Base-by-base conservation (phyloP, 2,113 vertebrate species). In the Scalopus aquaticus region DNA sequence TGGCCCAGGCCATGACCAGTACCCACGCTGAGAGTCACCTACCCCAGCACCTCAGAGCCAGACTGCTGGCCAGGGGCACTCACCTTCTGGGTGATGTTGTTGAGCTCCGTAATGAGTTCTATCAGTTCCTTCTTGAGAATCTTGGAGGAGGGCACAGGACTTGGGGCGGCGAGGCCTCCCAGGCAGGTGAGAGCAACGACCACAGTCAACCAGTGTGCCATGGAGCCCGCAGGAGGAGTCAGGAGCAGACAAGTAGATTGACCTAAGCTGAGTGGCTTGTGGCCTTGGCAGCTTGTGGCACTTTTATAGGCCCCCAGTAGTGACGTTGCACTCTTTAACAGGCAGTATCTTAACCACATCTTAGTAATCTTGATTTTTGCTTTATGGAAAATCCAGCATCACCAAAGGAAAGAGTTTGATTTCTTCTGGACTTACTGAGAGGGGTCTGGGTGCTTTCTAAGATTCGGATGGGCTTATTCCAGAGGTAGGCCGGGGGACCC, bases 341-440 rank as follows among this genome's bases (percentile, higher is more conserved):
- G 81, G 84, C 85, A 88, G 42, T 95, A 97, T 97, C 97, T 97
- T 39, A 97, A 97, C 97, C 97, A 97, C 97, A 97, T 96, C 97
- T 97, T 90, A 95, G 88, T 96, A 60, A 96, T 97, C 96, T 96
- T 96, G 77, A 94, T 96, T 95, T 96, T 87, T 58, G 67, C 83
- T 94, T 94, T 93, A 94, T 97, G 97, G 97, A 97, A 97, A 97
- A 97, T 97, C 97, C 97, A 97, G 83, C 20, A 13, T 90, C 51
- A 2, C 93, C 81, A 93, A 96, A 97, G 96, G 96, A 96, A n/a
- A n/a, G 82, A 72, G 88, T 89, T 90, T 97, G 97, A 97, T 97
- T 97, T 97, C 54, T 86, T 20, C 67, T 44, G 94, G 95, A 96
- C 80, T 84, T 69, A 69, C 24, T 72, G 54, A 96, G 83, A 79